phyloP scores from a whole-genome alignment of 2,888 invertebrate genomes.

The Tenthredo livida region DNA sequence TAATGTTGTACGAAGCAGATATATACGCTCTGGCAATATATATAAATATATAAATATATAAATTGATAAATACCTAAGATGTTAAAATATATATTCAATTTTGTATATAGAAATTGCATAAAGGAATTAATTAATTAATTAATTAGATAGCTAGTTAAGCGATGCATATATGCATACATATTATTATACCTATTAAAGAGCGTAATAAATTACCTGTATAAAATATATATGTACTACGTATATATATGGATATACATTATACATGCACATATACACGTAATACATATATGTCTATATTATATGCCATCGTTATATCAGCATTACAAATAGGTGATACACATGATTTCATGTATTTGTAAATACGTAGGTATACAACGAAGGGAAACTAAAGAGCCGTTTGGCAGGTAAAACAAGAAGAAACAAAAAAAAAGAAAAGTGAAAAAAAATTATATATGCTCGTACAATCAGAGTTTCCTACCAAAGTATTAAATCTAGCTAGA shows the following conservation, averaged over 20 bases:
- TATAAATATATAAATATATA: neutral
- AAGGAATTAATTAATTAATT: constrained; percentile 26
- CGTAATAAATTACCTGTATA: neutral
- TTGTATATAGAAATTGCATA: constrained; percentile 25
- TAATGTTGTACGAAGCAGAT: neutral
- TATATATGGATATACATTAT: neutral
- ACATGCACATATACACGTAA: neutral
- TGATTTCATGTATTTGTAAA: constrained; percentile 41
- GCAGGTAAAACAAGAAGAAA: neutral
- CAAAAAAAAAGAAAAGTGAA: no score
- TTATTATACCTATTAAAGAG: neutral
- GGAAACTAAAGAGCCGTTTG: constrained; percentile 9
- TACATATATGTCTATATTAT: neutral
- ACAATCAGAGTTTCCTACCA: constrained; percentile 43
- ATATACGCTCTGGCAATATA: neutral
- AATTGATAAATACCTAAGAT: neutral
- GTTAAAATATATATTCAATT: constrained; percentile 20
- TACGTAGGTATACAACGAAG: constrained; percentile 37
- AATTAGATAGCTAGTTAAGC: constrained; percentile 9
- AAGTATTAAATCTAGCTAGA: constrained; percentile 19
- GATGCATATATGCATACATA: neutral
- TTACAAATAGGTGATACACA: neutral
- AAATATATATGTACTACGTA: neutral
- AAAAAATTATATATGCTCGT: neutral
- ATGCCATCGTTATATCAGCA: neutral